phyloP scores from a whole-genome alignment of 2,113 vertebrate species.

The Cyprinus carpio region DNA sequence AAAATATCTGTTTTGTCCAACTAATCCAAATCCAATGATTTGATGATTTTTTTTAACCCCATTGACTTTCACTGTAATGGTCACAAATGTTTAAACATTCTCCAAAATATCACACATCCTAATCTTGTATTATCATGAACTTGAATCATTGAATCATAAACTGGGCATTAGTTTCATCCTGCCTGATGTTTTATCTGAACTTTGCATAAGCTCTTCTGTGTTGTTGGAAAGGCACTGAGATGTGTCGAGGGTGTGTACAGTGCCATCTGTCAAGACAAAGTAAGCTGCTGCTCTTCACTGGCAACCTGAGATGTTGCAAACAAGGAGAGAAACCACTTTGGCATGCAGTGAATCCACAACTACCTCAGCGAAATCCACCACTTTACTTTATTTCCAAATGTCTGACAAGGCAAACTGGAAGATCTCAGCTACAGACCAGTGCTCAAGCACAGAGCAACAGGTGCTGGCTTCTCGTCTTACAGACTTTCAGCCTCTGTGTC shows the following conservation, averaged over 20 bases:
- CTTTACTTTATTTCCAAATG: background rate
- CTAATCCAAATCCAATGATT: background rate
- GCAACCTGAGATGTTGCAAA: slow-evolving; percentile 21
- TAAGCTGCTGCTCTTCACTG: slow-evolving; percentile 1
- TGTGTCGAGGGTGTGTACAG: background rate
- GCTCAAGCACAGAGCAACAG: slow-evolving; percentile 9
- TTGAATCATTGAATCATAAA: background rate
- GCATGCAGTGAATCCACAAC: background rate
- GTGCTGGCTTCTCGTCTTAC: slow-evolving; percentile 26
- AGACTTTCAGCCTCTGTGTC: background rate
- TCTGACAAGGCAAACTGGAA: slow-evolving; percentile 19
- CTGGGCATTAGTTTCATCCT: background rate
- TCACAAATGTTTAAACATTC: background rate
- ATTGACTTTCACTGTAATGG: background rate
- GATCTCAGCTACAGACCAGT: background rate
- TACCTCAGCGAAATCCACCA: slow-evolving; percentile 13
- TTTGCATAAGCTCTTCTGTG: background rate
- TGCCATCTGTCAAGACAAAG: slow-evolving; percentile 30
- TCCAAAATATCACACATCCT: background rate
- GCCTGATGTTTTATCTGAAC: background rate
- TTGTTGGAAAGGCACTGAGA: background rate
- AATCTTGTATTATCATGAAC: background rate
- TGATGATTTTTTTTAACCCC: background rate
- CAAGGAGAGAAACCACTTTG: background rate
- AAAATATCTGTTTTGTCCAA: background rate